Percentiles rank a stretch among this genome's conserved stretches.
Conservation (phyloP, 1,140 invertebrate species). For the Saccostrea glomerata region DNA sequence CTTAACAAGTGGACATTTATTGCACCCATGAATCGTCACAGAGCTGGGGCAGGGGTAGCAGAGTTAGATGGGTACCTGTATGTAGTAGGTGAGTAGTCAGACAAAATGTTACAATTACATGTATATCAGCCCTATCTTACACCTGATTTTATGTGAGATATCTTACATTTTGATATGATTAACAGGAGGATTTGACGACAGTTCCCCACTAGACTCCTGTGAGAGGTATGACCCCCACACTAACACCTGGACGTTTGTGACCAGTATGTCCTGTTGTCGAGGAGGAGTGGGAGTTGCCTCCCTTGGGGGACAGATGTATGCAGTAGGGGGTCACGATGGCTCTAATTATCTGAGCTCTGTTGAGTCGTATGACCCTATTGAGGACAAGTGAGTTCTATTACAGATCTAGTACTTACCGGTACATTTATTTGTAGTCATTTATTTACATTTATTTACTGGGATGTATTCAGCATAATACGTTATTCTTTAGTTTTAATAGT, state of each 20-base stretch:
- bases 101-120: too few relatives aligned
- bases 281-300: conserved; percentile 78
- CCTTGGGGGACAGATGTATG: conserved; percentile 77
- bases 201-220: conserved; percentile 84
- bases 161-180: neutral
- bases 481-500: too few relatives aligned
- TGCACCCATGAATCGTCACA: conserved; percentile 75
- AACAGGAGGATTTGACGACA: conserved; percentile 89
- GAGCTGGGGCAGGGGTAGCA: conserved; percentile 77
- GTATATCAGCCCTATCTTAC: too few relatives aligned
- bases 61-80: conserved; percentile 77
- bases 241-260: conserved; percentile 83
- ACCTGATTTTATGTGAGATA: neutral
- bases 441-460: too few relatives aligned
- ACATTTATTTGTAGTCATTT: too few relatives aligned
- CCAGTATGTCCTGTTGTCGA: conserved; percentile 81
- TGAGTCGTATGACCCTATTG: conserved; percentile 77
- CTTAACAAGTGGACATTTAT: conserved; percentile 77
- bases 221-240: conserved; percentile 81
- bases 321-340: conserved; percentile 80
- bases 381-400: conserved; percentile 66
- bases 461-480: too few relatives aligned
- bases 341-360: conserved; percentile 79
- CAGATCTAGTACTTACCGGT: neutral
- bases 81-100: conserved; percentile 73